Evolutionary conservation across 2,797 vertebrate species (phyloP).

Genomic region (Mormyrops boulengeri): DNA sequence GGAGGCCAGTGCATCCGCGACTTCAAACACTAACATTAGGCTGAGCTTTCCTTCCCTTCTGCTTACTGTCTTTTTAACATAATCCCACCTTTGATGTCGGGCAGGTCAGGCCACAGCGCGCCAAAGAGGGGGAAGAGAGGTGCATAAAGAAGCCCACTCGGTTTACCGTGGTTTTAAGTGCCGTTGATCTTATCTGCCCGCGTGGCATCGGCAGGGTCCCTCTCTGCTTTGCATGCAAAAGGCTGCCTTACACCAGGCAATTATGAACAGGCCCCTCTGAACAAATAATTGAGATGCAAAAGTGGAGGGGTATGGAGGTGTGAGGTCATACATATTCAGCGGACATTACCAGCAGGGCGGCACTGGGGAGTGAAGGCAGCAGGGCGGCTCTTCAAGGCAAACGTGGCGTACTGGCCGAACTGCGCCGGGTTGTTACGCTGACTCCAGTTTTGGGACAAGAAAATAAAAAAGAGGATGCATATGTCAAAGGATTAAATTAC

Average conservation of each 20-base stretch:
- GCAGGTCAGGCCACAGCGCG: constrained; percentile 68
- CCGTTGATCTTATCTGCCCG: constrained; percentile 59
- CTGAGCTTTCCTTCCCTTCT: constrained; percentile 72
- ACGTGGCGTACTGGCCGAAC: not conserved
- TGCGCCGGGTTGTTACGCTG: too few species aligned
- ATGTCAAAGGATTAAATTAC: not conserved
- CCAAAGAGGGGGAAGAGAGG: constrained; percentile 62
- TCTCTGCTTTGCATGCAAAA: constrained; percentile 93
- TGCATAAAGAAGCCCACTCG: constrained; percentile 64
- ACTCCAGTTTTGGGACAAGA: not conserved
- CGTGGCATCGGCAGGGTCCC: constrained; percentile 69
- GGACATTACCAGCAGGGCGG: constrained; percentile 48
- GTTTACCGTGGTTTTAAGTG: constrained; percentile 65
- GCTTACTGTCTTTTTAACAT: constrained; percentile 65
- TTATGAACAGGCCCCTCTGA: constrained; percentile 71
- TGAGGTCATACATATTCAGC: constrained; percentile 56
- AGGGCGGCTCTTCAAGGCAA: not conserved
- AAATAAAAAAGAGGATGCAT: not conserved
- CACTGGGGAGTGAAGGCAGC: not conserved
- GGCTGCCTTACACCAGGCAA: constrained; percentile 68
- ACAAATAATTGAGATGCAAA: constrained; percentile 88
- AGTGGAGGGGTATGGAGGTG: constrained; percentile 68
- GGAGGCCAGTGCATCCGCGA: constrained; percentile 61
- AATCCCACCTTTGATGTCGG: constrained; percentile 91
- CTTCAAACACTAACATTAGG: constrained; percentile 86